Evolutionary conservation across 2,888 invertebrate genomes (phyloP).

Genomic region (Torymus aiolomorphi): DNA sequence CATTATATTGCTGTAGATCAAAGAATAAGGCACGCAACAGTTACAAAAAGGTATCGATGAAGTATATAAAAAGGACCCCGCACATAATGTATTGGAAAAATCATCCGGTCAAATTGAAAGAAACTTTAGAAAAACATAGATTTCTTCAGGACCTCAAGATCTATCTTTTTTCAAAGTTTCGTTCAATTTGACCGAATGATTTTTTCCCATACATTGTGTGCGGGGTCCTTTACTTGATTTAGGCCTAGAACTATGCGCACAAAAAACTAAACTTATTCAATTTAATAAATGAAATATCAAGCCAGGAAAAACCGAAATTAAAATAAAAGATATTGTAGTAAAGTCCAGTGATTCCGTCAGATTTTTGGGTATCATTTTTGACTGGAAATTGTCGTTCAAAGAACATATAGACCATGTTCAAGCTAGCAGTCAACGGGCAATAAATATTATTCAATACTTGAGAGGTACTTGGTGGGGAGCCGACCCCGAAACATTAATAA

Average conservation of each 20-base stretch:
- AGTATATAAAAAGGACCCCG: neutral
- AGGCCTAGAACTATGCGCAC: neutral
- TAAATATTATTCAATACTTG: constrained; percentile 14
- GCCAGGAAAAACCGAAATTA: constrained; percentile 1
- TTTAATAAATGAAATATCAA: constrained; percentile 19
- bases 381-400: constrained; percentile 5
- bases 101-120: too few relatives aligned
- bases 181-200: too few relatives aligned
- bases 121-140: too few relatives aligned
- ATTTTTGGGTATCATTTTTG: constrained; percentile 22
- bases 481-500: constrained; percentile 7
- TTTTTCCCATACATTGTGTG: too few relatives aligned
- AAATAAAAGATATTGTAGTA: neutral
- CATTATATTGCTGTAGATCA: neutral
- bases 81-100: too few relatives aligned
- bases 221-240: neutral
- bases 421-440: neutral
- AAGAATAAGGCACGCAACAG: too few relatives aligned
- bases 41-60: neutral
- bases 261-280: constrained; percentile 1
- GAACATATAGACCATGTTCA: neutral
- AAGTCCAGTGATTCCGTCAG: neutral
- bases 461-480: constrained; percentile 11
- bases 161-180: too few relatives aligned
- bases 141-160: too few relatives aligned